Evolutionary conservation across 2,113 vertebrate genomes (phyloP), one percentile per base, ranked within the genome.

Genomic region (Toxostoma redivivum): DNA sequence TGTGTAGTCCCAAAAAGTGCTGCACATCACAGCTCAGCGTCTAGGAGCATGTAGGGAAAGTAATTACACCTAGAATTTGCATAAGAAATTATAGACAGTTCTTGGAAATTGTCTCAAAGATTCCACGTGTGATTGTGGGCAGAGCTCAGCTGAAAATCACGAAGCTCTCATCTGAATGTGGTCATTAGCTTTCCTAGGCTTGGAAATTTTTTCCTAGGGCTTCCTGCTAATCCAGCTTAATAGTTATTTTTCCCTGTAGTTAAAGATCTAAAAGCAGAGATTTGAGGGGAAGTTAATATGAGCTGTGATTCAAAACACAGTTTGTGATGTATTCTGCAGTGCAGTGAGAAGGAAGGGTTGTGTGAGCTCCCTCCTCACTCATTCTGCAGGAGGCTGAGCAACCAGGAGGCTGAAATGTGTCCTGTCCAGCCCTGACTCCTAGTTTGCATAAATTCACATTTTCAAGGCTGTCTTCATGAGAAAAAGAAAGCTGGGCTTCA

Each of bases 221-320:
- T 95, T 94, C 92, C 81, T 91, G 91, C 40, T 96, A 92, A 74
- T 96, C 96, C 94, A 91, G 91, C 21, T 93, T 67, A 88, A 90
- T 79, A 42, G 50, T 94, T 85, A 25, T 73, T 76, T 45, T 67
- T 51, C 86, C 30, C 48, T 89, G 57, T 89, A 89, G 77, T 95
- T 94, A 92, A 83, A 69, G 86, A 95, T 93, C 24, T 96, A 70
- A 88, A 86, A 90, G 76, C 42, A 31, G 35, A 92, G 76, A 47
- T 74, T 88, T 90, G 60, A 80, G 70, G 45, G 72, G 72, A 70
- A 64, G 80, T 27, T 88, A 85, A 50, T 80, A 10, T 5, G 16
- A 90, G 67, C 82, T 88, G 17, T 78, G 80, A 88, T 71, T 94
- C 76, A 47, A 84, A 92, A 88, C 38, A 38, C 24, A 2, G 16